Evolutionary conservation across 2,888 invertebrate species (phyloP), one percentile per base, ranked within the genome.

Genomic region (Colostygia pectinataria): DNA sequence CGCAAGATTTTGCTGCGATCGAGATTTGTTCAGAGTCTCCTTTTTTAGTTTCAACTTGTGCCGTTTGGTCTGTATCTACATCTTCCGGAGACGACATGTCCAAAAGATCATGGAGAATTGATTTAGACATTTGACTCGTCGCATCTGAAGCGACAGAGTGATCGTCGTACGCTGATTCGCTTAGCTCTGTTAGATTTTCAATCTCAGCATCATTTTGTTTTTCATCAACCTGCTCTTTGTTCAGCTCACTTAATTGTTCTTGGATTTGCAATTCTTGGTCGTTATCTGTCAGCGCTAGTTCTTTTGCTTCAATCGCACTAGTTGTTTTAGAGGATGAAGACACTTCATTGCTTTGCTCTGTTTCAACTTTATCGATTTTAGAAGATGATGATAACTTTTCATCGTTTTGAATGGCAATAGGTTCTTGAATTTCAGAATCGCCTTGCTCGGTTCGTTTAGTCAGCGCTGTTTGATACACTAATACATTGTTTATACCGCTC

Each of bases 71-170:
- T 10, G 42, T 42, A 2, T 49, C 49, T 8, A 38, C 4, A 2
- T 40, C 54, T 12, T 59, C 59, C 1, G 51, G 60, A 1, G 46
- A 49, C 0, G 83, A 77, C 81, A 80, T 79, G 42, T 81, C 75
- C 6, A 83, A 59, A 10, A 83, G 66, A 33, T 74, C 66, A 43
- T 70, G 59, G 0, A 81, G 51, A 9, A 78, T 61, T 0, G 75
- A 71, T n/a, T 66, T 45, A 0, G 37, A 37, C 28, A 20, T 40
- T 52, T 18, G 12, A 13, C 24, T 52, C 23, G 32, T 32, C 15
- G 32, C 15, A 15, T 18, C 32, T 9, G 18, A 42, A 6, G 24
- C 37, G 13, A 32, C 14, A n/a, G 41, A 36, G 7, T 18, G 18
- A 7, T 27, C 15, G 2, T 32, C 31, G 23, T 23, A 24, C 4